Evolutionary conservation across 2,113 vertebrate genomes (phyloP).

Genomic region (Scophthalmus maximus): DNA sequence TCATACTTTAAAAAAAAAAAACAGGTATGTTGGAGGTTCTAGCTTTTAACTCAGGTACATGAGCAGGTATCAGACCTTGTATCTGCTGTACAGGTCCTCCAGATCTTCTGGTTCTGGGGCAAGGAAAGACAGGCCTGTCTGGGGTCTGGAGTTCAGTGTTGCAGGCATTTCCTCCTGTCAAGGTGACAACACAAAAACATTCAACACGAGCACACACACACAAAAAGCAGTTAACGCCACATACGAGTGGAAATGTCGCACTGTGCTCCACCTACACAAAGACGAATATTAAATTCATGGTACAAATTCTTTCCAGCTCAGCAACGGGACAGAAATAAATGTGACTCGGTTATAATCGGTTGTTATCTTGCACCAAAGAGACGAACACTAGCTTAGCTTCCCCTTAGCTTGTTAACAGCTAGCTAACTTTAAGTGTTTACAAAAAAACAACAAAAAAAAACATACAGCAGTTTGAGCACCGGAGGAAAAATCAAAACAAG

Average conservation of each 20-base stretch:
- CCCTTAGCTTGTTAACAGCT: not conserved
- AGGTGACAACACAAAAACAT: not conserved
- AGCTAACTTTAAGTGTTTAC: not conserved
- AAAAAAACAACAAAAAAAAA: accelerated
- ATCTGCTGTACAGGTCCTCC: constrained; percentile 92
- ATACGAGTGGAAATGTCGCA: not conserved
- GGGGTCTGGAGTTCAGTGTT: constrained; percentile 86
- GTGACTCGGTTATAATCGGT: no score
- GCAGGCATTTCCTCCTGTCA: constrained; percentile 88
- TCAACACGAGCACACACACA: not conserved
- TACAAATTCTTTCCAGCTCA: no score
- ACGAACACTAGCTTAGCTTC: constrained; percentile 23
- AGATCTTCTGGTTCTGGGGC: constrained; percentile 92
- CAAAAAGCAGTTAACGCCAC: not conserved
- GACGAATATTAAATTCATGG: no score
- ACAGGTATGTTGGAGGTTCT: not conserved
- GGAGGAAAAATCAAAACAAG: not conserved
- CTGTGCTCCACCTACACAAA: not conserved
- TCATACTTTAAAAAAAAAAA: no score
- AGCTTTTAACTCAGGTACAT: not conserved
- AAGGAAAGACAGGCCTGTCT: constrained; percentile 90
- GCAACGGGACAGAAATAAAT: no score
- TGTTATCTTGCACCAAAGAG: not conserved
- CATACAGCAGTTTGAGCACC: accelerated
- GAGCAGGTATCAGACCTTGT: constrained; percentile 83